phyloP scores from a whole-genome alignment of 2,888 invertebrate species.

The Tenthredo scrophulariae region DNA sequence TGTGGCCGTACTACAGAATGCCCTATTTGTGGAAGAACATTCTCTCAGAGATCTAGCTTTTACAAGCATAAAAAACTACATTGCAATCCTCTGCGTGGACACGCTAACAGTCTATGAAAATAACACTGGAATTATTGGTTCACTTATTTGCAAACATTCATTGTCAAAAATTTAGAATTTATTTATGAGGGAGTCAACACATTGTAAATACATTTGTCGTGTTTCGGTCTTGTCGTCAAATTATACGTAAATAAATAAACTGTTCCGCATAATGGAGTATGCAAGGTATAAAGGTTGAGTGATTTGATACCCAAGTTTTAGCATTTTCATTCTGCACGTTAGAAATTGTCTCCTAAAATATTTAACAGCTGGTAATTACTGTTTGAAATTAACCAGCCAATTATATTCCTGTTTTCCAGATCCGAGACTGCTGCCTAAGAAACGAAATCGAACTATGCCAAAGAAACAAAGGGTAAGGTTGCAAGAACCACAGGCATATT shows the following conservation, averaged over 20 bases:
- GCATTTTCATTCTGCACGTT: not conserved
- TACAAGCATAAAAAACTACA: conserved; percentile 60
- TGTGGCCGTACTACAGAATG: conserved; percentile 68
- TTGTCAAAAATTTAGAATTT: not conserved
- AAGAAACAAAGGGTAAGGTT: not conserved
- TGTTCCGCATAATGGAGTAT: not conserved
- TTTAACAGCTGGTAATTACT: not conserved
- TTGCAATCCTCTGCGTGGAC: not conserved
- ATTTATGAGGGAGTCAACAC: not conserved
- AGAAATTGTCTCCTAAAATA: not conserved
- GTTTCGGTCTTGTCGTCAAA: not conserved
- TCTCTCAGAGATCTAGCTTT: conserved; percentile 65
- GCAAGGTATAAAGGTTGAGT: not conserved
- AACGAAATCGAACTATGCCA: not conserved
- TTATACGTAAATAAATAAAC: not conserved
- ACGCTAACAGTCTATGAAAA: not conserved
- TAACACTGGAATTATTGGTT: not conserved
- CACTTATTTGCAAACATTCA: not conserved
- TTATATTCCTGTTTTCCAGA: conserved; percentile 51
- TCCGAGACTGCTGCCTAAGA: not conserved
- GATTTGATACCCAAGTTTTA: not conserved
- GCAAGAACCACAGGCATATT: not conserved
- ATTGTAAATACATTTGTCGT: not conserved
- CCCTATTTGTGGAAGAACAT: conserved; percentile 64
- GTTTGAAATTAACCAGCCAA: not conserved